Percentiles rank a stretch among this genome's conserved stretches.
phyloP scores from a whole-genome alignment of 2,888 invertebrate genomes.

The Chaetogeoica ovagalla region DNA sequence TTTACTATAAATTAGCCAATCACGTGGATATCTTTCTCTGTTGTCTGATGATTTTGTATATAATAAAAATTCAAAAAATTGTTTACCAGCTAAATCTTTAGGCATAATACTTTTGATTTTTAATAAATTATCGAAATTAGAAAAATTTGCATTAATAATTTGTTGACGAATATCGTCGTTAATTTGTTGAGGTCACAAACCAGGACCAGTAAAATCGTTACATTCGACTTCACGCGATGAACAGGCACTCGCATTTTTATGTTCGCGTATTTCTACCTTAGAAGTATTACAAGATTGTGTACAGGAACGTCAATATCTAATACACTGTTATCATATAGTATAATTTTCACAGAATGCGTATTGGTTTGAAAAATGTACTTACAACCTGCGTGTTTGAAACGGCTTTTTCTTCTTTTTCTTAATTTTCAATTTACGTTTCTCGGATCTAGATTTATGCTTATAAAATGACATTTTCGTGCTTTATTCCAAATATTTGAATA shows the following conservation, averaged over 20 bases:
- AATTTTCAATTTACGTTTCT: not conserved
- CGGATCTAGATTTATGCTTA: constrained; percentile 4
- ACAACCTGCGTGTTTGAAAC: constrained; percentile 4
- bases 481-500: not conserved
- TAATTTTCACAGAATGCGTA: not conserved
- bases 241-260: not conserved
- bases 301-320: not conserved
- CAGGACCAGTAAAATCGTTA: constrained; percentile 3
- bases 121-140: constrained; percentile 5
- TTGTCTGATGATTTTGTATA: constrained; percentile 31
- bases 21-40: constrained; percentile 34
- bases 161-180: constrained; percentile 10
- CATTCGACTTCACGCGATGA: not conserved
- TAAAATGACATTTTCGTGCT: constrained; percentile 7
- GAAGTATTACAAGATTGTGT: constrained; percentile 2
- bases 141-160: constrained; percentile 9
- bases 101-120: not conserved
- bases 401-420: not conserved
- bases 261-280: not conserved
- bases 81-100: constrained; percentile 31
- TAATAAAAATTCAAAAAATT: constrained; percentile 28
- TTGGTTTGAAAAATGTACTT: constrained; percentile 15
- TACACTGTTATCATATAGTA: not conserved
- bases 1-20: constrained; percentile 51
- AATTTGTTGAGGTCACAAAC: not conserved